Base-by-base conservation (phyloP, 2,888 invertebrate genomes). In the Dryococelus australis region DNA sequence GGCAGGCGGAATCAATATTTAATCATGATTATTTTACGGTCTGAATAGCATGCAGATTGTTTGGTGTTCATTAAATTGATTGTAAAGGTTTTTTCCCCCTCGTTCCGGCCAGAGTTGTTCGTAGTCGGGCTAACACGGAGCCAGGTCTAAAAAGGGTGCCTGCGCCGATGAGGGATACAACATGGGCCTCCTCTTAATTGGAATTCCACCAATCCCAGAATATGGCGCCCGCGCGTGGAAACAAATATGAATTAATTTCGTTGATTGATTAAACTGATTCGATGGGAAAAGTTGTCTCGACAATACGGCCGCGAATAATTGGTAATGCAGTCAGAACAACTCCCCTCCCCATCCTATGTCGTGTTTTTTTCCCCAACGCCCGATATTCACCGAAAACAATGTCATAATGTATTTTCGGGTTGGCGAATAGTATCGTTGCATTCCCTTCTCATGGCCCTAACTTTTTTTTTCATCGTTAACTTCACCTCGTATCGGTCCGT, bases 11-110 rank as follows among this genome's bases (percentile, higher is more conserved):
- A 89, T 89, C 88, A 89, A 88, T 89, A 88, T 87, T 87, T 87
- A 89, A 89, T 86, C 89, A 85, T 81, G 86, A 87, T 88, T 87
- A 88, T 86, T 88, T 87, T 89, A 86, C 87, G 87, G 86, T 88
- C 87, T 89, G 79, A 88, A 87, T 80, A 86, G 86, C 88, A 87
- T 87, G 84, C 86, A 86, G 86, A 88, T 88, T 89, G 89, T 89
- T 88, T 88, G 88, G 87, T 85, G 88, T 87, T 87, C 88, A 89
- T 88, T 89, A 89, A 88, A 88, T 87, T 88, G 88, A 89, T 89
- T 88, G 89, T 86, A 85, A 28, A 47, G 84, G 83, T 43, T 88
- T 88, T 88, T 88, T 85, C 26, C 24, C 27, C 24, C 84, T 43
- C 8, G 8, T 65, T 16, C 51, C n/a, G 65, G 65, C 65, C 65